These are phyloP conservation scores for Gambelia wislizenii DNA, from an alignment of 2,797 vertebrate genomes.

Conservation along the genomic window DNA sequence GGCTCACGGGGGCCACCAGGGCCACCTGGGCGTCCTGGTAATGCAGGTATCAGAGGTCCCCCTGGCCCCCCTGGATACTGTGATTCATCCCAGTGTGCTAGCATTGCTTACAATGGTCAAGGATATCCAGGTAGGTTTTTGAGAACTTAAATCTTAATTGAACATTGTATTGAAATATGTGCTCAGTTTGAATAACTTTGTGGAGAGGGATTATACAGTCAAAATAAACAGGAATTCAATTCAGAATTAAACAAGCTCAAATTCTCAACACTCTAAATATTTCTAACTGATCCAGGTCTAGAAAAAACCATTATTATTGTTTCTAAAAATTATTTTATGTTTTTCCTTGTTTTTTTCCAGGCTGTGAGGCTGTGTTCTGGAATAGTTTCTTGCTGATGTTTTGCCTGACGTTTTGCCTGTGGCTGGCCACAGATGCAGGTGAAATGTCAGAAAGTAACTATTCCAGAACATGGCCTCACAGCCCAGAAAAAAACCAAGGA, in stretches of 20 bases:
- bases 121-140: conserved; percentile 90
- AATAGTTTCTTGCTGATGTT: too few relatives aligned
- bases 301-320: conserved; percentile 16
- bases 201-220: conserved; percentile 43
- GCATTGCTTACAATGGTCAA: conserved; percentile 96
- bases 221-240: neutral
- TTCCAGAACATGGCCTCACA: too few relatives aligned
- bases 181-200: conserved; percentile 40
- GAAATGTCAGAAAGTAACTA: too few relatives aligned
- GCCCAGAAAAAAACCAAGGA: too few relatives aligned
- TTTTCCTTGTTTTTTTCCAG: too few relatives aligned
- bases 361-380: too few relatives aligned
- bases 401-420: too few relatives aligned
- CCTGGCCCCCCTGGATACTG: conserved; percentile 93
- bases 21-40: conserved; percentile 90
- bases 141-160: conserved; percentile 14
- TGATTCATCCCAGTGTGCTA: conserved; percentile 96
- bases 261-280: conserved; percentile 5
- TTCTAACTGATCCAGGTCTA: conserved; percentile 8
- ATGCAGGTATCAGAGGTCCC: conserved; percentile 89
- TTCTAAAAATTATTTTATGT: conserved; percentile 11
- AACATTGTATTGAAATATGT: conserved; percentile 2
- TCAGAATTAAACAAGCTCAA: conserved; percentile 13
- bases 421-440: too few relatives aligned
- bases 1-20: conserved; percentile 91